Percentiles rank a stretch among this genome's conserved stretches.
Conservation (phyloP, 2,113 vertebrate genomes). For the Odontophorus gujanensis region DNA sequence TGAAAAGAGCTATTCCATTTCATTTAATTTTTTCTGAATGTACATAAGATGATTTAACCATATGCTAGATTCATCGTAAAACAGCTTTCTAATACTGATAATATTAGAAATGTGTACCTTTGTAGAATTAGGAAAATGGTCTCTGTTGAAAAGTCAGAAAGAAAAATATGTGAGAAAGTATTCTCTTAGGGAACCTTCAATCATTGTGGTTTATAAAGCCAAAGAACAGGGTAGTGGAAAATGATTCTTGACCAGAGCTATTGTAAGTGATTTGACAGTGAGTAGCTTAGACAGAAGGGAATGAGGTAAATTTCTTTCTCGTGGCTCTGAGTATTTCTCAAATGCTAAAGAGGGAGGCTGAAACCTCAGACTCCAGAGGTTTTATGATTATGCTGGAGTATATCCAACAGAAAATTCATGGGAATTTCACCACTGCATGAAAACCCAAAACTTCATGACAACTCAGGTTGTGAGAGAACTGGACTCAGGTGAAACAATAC, state of each 20-base stretch:
- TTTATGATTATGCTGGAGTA: not conserved
- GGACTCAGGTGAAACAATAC: conserved; percentile 18
- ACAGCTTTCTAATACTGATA: not conserved
- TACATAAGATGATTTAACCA: not conserved
- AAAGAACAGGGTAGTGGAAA: not conserved
- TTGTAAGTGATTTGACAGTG: not conserved
- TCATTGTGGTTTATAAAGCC: not conserved
- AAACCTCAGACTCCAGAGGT: not conserved
- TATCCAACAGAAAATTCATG: not conserved
- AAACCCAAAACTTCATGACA: conserved; percentile 9
- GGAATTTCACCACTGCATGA: not conserved
- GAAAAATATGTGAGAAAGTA: not conserved
- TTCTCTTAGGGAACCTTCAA: not conserved
- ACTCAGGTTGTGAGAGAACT: conserved; percentile 1
- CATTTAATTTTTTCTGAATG: not conserved
- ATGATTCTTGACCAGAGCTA: not conserved
- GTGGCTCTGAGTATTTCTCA: not conserved
- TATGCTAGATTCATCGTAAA: not conserved
- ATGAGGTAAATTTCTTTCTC: conserved; percentile 25
- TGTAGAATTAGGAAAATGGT: not conserved
- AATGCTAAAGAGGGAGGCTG: not conserved
- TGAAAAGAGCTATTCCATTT: conserved; percentile 1
- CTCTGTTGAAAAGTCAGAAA: not conserved
- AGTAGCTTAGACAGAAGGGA: not conserved
- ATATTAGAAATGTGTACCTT: not conserved